These are phyloP conservation scores for Zoanthus sansibaricus DNA, from an alignment of 92 coral and sea anemone species.

Conservation along the genomic window DNA sequence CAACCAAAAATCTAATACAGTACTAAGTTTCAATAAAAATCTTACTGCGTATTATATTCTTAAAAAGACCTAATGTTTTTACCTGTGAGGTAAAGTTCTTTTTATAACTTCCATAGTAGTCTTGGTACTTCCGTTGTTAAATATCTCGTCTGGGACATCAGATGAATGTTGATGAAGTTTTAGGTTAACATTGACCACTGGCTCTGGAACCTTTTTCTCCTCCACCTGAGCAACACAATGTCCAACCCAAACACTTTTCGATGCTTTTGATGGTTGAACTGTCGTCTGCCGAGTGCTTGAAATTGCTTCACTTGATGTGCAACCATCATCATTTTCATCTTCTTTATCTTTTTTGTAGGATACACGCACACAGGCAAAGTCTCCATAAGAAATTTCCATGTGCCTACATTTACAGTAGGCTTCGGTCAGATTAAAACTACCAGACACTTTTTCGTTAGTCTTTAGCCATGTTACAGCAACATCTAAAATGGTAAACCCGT, in stretches of 20 bases:
- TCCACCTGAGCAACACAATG: slow-evolving; percentile 60
- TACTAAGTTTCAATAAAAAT: background rate
- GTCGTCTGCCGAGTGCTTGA: background rate
- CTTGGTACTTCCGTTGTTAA: background rate
- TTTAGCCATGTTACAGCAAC: slow-evolving; percentile 48
- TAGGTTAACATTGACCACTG: slow-evolving; percentile 17
- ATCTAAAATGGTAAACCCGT: slow-evolving; percentile 71
- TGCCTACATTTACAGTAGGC: slow-evolving; percentile 64
- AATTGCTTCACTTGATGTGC: background rate
- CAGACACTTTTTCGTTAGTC: slow-evolving; percentile 5
- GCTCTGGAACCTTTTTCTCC: background rate
- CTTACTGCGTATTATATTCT: background rate
- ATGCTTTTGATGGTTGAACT: background rate
- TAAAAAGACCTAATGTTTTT: background rate
- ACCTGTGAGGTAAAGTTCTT: slow-evolving; percentile 80
- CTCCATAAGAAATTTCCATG: slow-evolving; percentile 62
- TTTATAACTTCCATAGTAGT: slow-evolving; percentile 69
- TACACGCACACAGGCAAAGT: slow-evolving; percentile 73
- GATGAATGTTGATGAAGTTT: slow-evolving; percentile 65
- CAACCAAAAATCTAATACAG: background rate
- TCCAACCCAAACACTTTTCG: background rate
- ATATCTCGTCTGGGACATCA: slow-evolving; percentile 53
- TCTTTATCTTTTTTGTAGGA: slow-evolving; percentile 1
- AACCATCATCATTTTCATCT: background rate
- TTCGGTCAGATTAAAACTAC: slow-evolving; percentile 47